phyloP scores from a whole-genome alignment of 2,113 vertebrate species.

The Anarhynchus alexandrinus region DNA sequence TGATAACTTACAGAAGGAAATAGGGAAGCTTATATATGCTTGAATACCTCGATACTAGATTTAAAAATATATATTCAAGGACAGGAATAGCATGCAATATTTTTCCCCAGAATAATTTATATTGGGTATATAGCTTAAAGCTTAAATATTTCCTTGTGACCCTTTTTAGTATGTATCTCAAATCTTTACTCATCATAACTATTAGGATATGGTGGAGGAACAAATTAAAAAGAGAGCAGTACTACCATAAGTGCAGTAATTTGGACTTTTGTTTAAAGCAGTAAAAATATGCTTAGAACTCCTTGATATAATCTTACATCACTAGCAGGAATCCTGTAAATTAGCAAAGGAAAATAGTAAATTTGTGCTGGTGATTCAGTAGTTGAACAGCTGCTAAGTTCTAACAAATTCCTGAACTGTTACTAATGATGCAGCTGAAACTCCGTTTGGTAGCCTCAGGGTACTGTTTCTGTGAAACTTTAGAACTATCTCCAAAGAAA shows the following conservation, averaged over 20 bases:
- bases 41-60: background rate
- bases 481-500: background rate
- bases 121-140: background rate
- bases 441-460: slow-evolving; percentile 13
- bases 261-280: slow-evolving; percentile 9
- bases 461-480: slow-evolving; percentile 22
- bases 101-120: background rate
- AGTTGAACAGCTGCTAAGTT: slow-evolving; percentile 61
- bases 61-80: background rate
- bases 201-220: background rate
- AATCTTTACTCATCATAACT: background rate
- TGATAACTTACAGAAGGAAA: background rate
- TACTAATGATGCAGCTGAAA: slow-evolving; percentile 61
- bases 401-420: slow-evolving; percentile 57
- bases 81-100: background rate
- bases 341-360: slow-evolving; percentile 24
- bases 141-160: background rate
- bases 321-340: slow-evolving; percentile 32
- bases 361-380: slow-evolving; percentile 47
- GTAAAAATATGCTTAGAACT: slow-evolving; percentile 5
- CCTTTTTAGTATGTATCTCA: background rate
- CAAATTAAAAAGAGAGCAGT: slow-evolving; percentile 12
- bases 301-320: slow-evolving; percentile 11
- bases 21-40: background rate
- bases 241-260: background rate